Base-by-base conservation (phyloP, 2,113 vertebrate species). In the Rissa tridactyla region DNA sequence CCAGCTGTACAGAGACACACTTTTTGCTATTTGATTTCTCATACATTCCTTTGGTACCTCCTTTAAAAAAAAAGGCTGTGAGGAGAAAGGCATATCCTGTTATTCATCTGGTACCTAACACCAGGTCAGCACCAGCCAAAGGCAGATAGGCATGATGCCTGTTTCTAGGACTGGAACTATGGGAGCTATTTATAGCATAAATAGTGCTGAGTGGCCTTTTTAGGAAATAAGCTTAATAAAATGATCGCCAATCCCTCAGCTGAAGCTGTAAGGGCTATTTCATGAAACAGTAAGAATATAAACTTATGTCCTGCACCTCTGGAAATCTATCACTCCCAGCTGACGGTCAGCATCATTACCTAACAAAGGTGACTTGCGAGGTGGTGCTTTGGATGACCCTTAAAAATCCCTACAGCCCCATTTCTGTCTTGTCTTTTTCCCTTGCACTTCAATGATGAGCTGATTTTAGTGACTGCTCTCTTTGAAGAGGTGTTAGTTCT, bases 401-500 rank as follows among this genome's bases (percentile, higher is more conserved):
- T 57, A 73, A 77, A 94, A 52, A 73, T 5, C 78, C 16, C 49
- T 46, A 3, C 0, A 57, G 69, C 6, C 44, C 69, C 55, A 83
- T 60, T 38, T 89, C 61, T 62, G 22, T 65, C 81, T 80, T 69
- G 54, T 27, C 38, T 80, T 95, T 89, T 77, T 25, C 58, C 78
- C 60, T 36, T 60, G 68, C 46, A 81, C 58, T 86, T 90, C 75
- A 80, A 58, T 12, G 76, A 82, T 52, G 75, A 97, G 66, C 68
- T 86, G 87, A 92, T 94, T 97, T 96, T 75, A 91, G 82, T 34
- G 75, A 95, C 90, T 91, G 81, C 91, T 95, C 91, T 82, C 95
- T 95, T 76, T 88, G 75, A 96, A 96, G 92, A 97, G 82, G 92
- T 96, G 92, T 92, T 90, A 85, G 70, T 7, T 95, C 91, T 80